phyloP scores from a whole-genome alignment of 2,797 vertebrate genomes.

The Euthynnus affinis region DNA sequence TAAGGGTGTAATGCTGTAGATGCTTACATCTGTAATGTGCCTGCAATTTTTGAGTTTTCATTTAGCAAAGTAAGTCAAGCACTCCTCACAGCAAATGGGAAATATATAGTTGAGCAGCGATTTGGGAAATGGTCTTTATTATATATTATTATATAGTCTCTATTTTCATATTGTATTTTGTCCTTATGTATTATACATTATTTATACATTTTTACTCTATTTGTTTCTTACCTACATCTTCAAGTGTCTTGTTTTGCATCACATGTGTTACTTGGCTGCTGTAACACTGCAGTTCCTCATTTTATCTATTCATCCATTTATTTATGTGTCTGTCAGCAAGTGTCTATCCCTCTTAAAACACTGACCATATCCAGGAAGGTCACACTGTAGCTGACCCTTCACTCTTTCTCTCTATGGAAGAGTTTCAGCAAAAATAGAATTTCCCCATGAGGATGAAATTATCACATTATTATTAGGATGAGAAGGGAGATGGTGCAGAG shows the following conservation, averaged over 20 bases:
- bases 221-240: neutral
- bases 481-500: slow-evolving; percentile 26
- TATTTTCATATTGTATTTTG: neutral
- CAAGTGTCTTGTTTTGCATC: neutral
- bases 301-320: neutral
- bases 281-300: neutral
- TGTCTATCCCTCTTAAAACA: neutral
- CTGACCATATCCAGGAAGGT: slow-evolving; percentile 20
- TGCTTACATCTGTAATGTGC: neutral
- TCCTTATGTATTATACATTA: neutral
- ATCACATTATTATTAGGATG: slow-evolving; percentile 46
- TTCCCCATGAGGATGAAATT: slow-evolving; percentile 25
- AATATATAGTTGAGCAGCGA: neutral
- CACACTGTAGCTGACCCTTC: slow-evolving; percentile 9
- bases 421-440: slow-evolving; percentile 26
- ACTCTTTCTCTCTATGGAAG: slow-evolving; percentile 7
- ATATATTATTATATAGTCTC: neutral
- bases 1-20: neutral
- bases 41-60: slow-evolving; percentile 1
- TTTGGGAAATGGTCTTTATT: neutral
- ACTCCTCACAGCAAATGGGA: neutral
- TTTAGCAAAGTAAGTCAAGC: slow-evolving; percentile 6
- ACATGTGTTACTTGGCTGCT: too few species aligned
- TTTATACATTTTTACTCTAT: neutral
- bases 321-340: neutral